Conservation (phyloP, 2,888 invertebrate species). For the Spisula solida region DNA sequence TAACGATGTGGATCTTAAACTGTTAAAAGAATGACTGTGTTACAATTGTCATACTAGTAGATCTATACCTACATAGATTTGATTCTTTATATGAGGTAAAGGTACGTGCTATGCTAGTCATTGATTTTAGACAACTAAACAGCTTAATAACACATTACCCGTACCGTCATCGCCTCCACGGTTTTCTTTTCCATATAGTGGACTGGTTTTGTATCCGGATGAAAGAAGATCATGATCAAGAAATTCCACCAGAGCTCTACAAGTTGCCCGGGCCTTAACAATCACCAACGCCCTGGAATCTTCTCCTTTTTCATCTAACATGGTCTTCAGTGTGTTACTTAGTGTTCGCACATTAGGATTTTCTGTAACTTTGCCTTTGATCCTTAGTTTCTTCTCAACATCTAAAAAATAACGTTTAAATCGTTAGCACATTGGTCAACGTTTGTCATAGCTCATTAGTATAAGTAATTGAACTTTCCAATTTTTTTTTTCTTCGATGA, state of each 20-base stretch:
- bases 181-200: slow-evolving; percentile 59
- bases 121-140: neutral
- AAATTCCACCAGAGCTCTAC: slow-evolving; percentile 73
- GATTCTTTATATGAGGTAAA: neutral
- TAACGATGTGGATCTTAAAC: neutral
- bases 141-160: slow-evolving; percentile 47
- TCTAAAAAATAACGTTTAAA: slow-evolving; percentile 51
- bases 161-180: slow-evolving; percentile 56
- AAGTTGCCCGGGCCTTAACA: slow-evolving; percentile 77
- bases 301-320: slow-evolving; percentile 59
- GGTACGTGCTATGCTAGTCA: neutral
- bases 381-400: slow-evolving; percentile 61
- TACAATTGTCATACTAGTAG: neutral
- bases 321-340: slow-evolving; percentile 58
- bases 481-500: no score
- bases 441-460: no score
- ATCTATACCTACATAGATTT: neutral
- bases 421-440: no score
- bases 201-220: slow-evolving; percentile 20
- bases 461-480: no score
- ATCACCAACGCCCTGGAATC: slow-evolving; percentile 76
- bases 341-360: slow-evolving; percentile 76
- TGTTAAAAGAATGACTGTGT: no score
- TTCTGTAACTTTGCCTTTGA: slow-evolving; percentile 5
- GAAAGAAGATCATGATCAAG: slow-evolving; percentile 54